A percentile compares a stretch with the other conserved stretches of the same genome.
phyloP scores from a whole-genome alignment of 1,140 invertebrate genomes.

The Dendrolimus kikuchii region DNA sequence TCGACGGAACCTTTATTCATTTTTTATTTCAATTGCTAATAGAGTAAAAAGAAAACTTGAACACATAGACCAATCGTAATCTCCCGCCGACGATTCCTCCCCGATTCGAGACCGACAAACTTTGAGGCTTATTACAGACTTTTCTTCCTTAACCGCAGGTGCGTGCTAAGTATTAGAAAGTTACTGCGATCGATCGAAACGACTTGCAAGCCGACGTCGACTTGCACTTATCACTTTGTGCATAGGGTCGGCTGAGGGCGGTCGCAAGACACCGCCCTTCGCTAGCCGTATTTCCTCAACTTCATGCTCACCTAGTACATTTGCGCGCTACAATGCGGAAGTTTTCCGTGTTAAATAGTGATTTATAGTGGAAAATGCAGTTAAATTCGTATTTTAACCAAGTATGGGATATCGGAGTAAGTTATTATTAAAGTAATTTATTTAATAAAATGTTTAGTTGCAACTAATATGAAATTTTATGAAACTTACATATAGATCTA shows the following conservation, averaged over 20 bases:
- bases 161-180: conserved; percentile 29
- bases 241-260: conserved; percentile 36
- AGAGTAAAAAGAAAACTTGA: no score
- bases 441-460: background rate
- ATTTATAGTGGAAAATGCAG: conserved; percentile 9
- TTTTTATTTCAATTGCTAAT: no score
- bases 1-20: no score
- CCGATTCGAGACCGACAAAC: background rate
- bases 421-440: conserved; percentile 4
- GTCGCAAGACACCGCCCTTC: conserved; percentile 13
- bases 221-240: conserved; percentile 42
- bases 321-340: conserved; percentile 3
- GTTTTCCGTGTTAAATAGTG: conserved; percentile 2
- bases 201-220: conserved; percentile 18
- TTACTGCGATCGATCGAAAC: conserved; percentile 40
- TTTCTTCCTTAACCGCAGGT: conserved; percentile 16
- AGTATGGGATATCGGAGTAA: conserved; percentile 26
- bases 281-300: no score
- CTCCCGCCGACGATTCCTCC: background rate
- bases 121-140: background rate
- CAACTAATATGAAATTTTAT: background rate
- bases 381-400: conserved; percentile 22
- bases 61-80: no score
- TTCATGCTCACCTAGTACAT: conserved; percentile 21
- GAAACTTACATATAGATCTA: no score